phyloP scores from a whole-genome alignment of 2,888 invertebrate species.

The Oscheius myriophilus region DNA sequence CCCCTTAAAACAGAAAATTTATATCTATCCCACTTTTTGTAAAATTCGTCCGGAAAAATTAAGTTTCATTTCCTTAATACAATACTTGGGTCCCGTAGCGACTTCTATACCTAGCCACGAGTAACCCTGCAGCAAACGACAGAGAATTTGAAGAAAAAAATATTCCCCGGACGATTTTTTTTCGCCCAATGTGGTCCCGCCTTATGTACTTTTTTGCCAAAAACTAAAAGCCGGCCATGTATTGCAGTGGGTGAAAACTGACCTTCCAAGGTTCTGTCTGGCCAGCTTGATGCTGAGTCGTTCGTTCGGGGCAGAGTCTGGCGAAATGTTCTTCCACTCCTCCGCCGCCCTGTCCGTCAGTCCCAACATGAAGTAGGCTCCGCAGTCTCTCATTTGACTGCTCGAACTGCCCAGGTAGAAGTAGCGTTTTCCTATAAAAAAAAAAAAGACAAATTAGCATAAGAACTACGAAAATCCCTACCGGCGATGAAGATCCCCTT shows the following conservation, averaged over 20 bases:
- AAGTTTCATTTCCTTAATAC: too few species aligned
- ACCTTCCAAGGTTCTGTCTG: constrained; percentile 24
- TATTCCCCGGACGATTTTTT: too few species aligned
- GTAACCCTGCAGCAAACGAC: too few species aligned
- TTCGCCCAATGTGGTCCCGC: too few species aligned
- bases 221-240: too few species aligned
- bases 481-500: constrained; percentile 60
- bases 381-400: constrained; percentile 32
- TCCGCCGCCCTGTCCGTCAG: not conserved
- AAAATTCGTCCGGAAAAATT: too few species aligned
- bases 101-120: too few species aligned
- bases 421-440: constrained; percentile 23
- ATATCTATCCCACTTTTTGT: too few species aligned
- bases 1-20: too few species aligned
- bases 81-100: too few species aligned
- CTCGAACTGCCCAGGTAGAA: constrained; percentile 30
- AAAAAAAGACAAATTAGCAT: not conserved
- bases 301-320: not conserved
- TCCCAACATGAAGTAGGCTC: constrained; percentile 30
- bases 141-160: too few species aligned
- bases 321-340: not conserved
- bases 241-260: not conserved
- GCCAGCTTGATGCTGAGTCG: constrained; percentile 14
- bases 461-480: constrained; percentile 8
- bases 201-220: too few species aligned